Base-by-base conservation (phyloP, 1,140 invertebrate species). In the Eueides isabella region DNA sequence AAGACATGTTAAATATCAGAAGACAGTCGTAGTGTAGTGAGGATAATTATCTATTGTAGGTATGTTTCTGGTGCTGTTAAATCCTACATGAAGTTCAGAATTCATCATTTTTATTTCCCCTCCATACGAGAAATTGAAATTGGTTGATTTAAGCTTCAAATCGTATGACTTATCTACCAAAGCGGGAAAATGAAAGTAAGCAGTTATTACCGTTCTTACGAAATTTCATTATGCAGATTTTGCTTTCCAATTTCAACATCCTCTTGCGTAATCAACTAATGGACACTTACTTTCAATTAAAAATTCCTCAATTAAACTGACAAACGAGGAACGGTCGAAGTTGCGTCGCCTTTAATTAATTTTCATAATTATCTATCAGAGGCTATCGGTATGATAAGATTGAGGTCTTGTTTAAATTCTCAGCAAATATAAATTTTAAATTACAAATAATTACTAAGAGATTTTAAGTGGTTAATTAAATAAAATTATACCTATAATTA, bases 331-430 rank as follows among this genome's bases (percentile, higher is more conserved):
- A 55, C 26, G 5, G 2, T 55, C 23, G 48, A 23, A 55, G 26
- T 55, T 55, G 9, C 19, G 2, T n/a, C 48, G 48, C 48, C 19
- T 55, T 55, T 26, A 48, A 55, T 55, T 55, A 55, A 55, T 55
- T 55, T 55, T 55, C 48, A 23, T 55, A 55, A 55, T 26, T 23
- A 55, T 26, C 48, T 19, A 26, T 9, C 48, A 19, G n/a, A 16
- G n/a, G 41, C 41, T 55, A 55, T 55, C 19, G 19, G 44, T 23
- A 3, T 9, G 44, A 55, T 55, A 55, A 55, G 44, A 55, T 44
- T 55, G 44, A 9, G 2, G 19, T 26, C n/a, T 55, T 23, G 11
- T 55, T 23, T 38, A 38, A 55, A 55, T 23, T 55, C 19, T 26
- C 19, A 55, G 9, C 7, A 23, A 55, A 16, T 1, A 2, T 44